These are phyloP conservation scores for Syngnathus floridae DNA, from an alignment of 2,113 vertebrate genomes.

Conservation along the genomic window DNA sequence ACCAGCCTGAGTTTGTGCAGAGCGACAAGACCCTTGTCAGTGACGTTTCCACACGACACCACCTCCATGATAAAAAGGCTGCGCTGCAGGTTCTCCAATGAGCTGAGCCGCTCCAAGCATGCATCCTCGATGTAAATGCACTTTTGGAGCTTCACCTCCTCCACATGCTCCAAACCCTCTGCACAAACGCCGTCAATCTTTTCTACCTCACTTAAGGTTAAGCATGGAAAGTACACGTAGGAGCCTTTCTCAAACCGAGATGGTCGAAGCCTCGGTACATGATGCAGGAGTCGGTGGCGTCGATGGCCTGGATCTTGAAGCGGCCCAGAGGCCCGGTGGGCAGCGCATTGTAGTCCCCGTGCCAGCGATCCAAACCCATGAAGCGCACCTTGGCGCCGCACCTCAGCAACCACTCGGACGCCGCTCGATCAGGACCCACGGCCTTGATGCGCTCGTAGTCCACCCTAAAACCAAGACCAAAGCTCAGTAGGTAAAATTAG, in stretches of 20 bases:
- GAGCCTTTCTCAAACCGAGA: conserved; percentile 71
- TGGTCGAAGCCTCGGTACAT: conserved; percentile 90
- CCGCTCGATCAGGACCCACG: conserved; percentile 84
- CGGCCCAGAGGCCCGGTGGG: conserved; percentile 78
- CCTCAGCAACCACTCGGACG: conserved; percentile 91
- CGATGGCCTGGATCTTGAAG: conserved; percentile 86
- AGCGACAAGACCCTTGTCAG: conserved; percentile 80
- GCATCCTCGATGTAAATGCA: conserved; percentile 88
- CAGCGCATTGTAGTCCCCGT: conserved; percentile 87
- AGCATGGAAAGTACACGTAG: background rate
- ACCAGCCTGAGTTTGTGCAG: conserved; percentile 76
- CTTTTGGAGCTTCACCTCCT: conserved; percentile 82
- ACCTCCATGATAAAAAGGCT: conserved; percentile 79
- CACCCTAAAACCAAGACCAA: conserved; percentile 68
- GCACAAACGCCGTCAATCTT: background rate
- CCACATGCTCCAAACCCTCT: conserved; percentile 84
- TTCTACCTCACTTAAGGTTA: no score
- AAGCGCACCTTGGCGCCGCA: conserved; percentile 87
- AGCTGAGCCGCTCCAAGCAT: conserved; percentile 82
- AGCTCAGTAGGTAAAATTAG: no score
- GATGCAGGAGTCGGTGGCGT: conserved; percentile 92
- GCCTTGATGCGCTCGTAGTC: conserved; percentile 84
- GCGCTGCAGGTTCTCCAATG: conserved; percentile 76
- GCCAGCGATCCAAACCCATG: conserved; percentile 82
- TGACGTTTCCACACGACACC: conserved; percentile 89